Base-by-base conservation (phyloP, 2,797 vertebrate species). In the Cynopterus sphinx region DNA sequence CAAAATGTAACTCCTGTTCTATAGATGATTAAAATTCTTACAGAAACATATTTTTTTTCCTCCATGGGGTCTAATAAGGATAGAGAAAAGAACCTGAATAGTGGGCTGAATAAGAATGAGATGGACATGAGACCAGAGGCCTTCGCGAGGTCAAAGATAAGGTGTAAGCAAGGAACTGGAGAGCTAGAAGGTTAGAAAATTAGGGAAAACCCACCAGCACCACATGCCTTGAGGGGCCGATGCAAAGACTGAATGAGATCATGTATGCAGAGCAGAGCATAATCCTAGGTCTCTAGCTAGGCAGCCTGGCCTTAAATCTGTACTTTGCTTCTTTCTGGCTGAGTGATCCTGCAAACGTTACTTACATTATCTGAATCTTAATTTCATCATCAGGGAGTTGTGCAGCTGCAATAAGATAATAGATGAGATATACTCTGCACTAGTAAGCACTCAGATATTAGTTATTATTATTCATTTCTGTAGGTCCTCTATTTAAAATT, bases 81-180 rank as follows among this genome's bases (percentile, higher is more conserved):
- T n/a, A 51, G 17, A 49, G 24, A 53, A 95, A 91, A 91, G 22
- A 93, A n/a, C 5, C 33, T 11, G 28, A 73, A 51, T 82, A n/a
- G 43, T 16, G 67, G 6, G 15, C 17, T 46, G 55, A 71, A 65
- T 22, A 33, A 22, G 28, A 67, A 33, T 11, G 21, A n/a, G 9
- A 21, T 39, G 55, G 59, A 28, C 19, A 3, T 8, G 21, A 93
- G 46, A 77, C 21, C 16, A 83, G 71, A 70, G 24, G 43, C 65
- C 36, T 79, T 46, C 33, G 19, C 3, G n/a, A 53, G 21, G 41
- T 70, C 43, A 22, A 51, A 75, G 71, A 39, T 22, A 49, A 49
- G 36, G 2, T 24, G 0, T 2, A 36, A 33, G 9, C 10, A 70
- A 39, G 15, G 28, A 26, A 28, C 3, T 19, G 3, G 59, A 78